These are phyloP conservation scores for Alces alces DNA, from an alignment of 2,113 vertebrate species.

Conservation along the genomic window DNA sequence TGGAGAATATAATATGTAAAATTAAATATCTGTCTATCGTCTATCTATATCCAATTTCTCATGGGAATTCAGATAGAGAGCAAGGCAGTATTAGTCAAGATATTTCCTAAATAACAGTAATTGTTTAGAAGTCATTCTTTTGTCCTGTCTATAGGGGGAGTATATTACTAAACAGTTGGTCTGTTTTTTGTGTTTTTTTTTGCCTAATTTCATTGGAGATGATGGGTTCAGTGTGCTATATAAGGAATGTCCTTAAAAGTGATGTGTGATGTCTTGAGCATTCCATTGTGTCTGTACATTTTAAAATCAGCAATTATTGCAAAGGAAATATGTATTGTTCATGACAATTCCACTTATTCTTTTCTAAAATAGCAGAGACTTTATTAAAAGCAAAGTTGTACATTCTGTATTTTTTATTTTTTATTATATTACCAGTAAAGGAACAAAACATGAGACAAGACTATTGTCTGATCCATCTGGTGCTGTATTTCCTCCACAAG, in stretches of 20 bases:
- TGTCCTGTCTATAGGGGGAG: not conserved
- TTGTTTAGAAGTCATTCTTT: not conserved
- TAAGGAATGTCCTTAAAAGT: not conserved
- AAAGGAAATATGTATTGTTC: conserved; percentile 55
- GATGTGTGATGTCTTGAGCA: not conserved
- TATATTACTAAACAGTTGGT: not conserved
- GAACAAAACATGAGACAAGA: conserved; percentile 46
- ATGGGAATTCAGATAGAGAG: not conserved
- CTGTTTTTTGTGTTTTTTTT: not conserved
- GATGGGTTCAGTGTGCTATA: not conserved
- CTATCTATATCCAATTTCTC: not conserved
- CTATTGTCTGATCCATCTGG: conserved; percentile 43
- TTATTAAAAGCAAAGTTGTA: not conserved
- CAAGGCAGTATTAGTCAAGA: not conserved
- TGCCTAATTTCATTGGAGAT: not conserved
- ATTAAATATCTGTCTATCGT: not conserved
- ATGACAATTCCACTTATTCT: conserved; percentile 4
- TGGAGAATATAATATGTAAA: not conserved
- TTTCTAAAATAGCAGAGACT: conserved; percentile 29
- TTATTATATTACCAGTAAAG: conserved; percentile 53
- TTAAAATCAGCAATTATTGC: conserved; percentile 28
- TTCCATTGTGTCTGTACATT: conserved; percentile 8
- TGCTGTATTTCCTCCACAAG: conserved; percentile 1
- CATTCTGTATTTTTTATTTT: not conserved
- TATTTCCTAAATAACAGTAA: not conserved